These are phyloP conservation scores for Copidosoma floridanum DNA, from an alignment of 1,140 invertebrate genomes.

Conservation along the genomic window DNA sequence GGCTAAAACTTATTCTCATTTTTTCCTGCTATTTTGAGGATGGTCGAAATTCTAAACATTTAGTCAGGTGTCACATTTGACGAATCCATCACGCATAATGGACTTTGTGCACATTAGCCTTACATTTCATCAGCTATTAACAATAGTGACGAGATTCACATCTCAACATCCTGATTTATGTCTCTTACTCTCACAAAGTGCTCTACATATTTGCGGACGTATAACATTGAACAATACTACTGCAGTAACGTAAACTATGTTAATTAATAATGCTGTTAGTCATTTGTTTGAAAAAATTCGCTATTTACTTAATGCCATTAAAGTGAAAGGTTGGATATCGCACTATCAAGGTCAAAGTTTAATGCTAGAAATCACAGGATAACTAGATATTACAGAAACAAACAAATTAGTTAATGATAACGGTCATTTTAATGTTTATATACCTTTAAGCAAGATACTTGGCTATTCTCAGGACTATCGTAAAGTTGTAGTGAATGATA, in stretches of 20 bases:
- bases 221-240: too few species aligned
- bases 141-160: background rate
- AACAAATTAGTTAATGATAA: background rate
- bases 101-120: background rate
- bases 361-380: conserved; percentile 27
- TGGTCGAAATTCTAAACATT: too few species aligned
- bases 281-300: conserved; percentile 15
- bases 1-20: too few species aligned
- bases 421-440: conserved; percentile 23
- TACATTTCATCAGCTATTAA: background rate
- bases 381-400: background rate
- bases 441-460: conserved; percentile 27
- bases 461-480: conserved; percentile 34
- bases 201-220: too few species aligned
- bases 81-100: background rate
- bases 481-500: conserved; percentile 30
- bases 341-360: background rate
- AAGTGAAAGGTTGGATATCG: conserved; percentile 34
- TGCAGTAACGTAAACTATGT: too few species aligned
- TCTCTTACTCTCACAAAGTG: too few species aligned
- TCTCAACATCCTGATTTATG: background rate
- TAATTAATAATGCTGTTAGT: too few species aligned
- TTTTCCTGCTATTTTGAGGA: too few species aligned
- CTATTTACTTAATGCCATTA: conserved; percentile 32
- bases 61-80: background rate